Conservation (phyloP, 1,140 invertebrate species). For the Drosophila pallidifrons region DNA sequence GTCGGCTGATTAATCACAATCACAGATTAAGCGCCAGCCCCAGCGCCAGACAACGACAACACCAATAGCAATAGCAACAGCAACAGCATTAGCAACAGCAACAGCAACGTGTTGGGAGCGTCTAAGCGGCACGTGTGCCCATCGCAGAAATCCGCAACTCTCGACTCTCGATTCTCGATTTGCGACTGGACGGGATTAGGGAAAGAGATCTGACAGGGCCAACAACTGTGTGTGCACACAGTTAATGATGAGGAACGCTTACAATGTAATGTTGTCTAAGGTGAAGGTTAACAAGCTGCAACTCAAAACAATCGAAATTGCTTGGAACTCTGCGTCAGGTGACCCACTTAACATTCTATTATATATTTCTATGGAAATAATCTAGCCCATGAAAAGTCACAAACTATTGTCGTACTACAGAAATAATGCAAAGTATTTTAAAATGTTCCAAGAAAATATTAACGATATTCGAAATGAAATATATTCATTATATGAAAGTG, state of each 20-base stretch:
- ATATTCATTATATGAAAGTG: too few species aligned
- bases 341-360: slow-evolving; percentile 19
- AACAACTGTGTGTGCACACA: background rate
- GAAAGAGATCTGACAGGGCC: background rate
- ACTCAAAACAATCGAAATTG: slow-evolving; percentile 29
- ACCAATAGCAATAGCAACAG: background rate
- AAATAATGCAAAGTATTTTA: background rate
- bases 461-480: too few species aligned
- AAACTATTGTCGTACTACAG: background rate
- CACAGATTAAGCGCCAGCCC: slow-evolving; percentile 73
- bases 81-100: background rate
- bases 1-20: slow-evolving; percentile 77
- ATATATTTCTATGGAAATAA: slow-evolving; percentile 22
- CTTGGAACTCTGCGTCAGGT: slow-evolving; percentile 21
- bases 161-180: background rate
- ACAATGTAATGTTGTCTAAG: slow-evolving; percentile 13
- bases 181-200: background rate
- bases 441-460: too few species aligned
- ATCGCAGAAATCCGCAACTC: background rate
- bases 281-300: slow-evolving; percentile 47
- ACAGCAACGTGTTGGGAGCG: slow-evolving; percentile 32
- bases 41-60: slow-evolving; percentile 41
- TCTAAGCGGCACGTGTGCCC: slow-evolving; percentile 51
- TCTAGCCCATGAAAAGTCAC: background rate
- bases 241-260: background rate